Conservation (phyloP, 2,797 vertebrate species). For the Alectoris magna region DNA sequence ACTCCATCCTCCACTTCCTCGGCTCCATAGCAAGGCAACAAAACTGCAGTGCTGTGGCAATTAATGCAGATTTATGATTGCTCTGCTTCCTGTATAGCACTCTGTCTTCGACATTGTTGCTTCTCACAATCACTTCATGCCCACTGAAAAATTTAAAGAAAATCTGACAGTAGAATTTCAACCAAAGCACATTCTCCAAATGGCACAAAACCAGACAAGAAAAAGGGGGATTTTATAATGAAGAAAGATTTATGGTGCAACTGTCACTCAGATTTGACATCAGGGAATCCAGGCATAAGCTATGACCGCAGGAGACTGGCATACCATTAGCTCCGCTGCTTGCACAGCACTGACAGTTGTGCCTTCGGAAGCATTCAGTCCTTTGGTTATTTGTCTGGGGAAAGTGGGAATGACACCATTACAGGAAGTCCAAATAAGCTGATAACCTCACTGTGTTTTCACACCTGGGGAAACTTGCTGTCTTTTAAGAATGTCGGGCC, state of each 20-base stretch:
- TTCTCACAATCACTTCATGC: neutral
- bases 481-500: neutral
- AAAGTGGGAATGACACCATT: neutral
- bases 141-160: neutral
- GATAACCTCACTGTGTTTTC: neutral
- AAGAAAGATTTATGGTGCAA: neutral
- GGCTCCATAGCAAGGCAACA: neutral
- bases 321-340: neutral
- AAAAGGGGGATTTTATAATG: neutral
- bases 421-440: neutral
- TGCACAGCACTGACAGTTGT: neutral
- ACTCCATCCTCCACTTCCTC: neutral
- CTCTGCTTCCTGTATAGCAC: accelerated
- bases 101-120: neutral
- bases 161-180: neutral
- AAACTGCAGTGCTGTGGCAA: neutral
- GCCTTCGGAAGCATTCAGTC: accelerated
- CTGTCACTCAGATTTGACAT: neutral
- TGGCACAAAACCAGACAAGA: neutral
- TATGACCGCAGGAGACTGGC: accelerated
- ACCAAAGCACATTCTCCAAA: neutral
- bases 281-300: neutral
- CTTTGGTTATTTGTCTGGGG: neutral
- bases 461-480: neutral
- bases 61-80: neutral